Evolutionary conservation across 2,797 vertebrate species (phyloP), one percentile per base, ranked within the genome.

Genomic region (Numenius phaeopus): DNA sequence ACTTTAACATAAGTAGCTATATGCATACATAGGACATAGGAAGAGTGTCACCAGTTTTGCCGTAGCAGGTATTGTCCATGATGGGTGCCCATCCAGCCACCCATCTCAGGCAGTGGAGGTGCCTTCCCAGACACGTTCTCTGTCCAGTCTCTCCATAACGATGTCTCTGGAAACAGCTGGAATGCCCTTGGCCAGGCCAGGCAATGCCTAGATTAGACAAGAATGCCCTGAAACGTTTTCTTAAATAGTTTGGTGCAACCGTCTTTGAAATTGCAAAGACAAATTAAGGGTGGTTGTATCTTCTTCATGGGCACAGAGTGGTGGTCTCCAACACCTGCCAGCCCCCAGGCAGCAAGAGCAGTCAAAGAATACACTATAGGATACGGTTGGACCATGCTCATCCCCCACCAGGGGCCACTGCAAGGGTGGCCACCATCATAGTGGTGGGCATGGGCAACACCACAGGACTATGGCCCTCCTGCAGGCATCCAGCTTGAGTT

Each of bases 291-390:
- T 2, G 1, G 34, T 5, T 20, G 7, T 61, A 7, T 75, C 73
- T 67, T 37, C 83, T 61, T 77, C 83, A 32, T 0, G 0, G 24
- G 52, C 64, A 22, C 4, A 5, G 4, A 44, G 19, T 0, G 1
- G 13, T 20, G 40, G 4, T 64, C n/a, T 76, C 72, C 71, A 69
- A 22, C 0, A 1, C 10, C 54, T 65, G 27, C 37, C 76, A 94
- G 30, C 14, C 39, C 47, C 34, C 17, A 22, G 71, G 64, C 47
- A 87, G 64, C 34, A 40, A 54, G 34, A 58, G 18, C 44, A 89
- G 75, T 83, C 82, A 62, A 85, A 12, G 42, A 80, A 66, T 0
- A 7, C 0, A 4, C 29, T 58, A 16, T 2, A 58, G 62, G 65
- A 67, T 29, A 64, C n/a, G 0, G 0, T 7, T 50, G 55, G 59